phyloP scores from a whole-genome alignment of 2,113 vertebrate species.

The Caranx melampygus region DNA sequence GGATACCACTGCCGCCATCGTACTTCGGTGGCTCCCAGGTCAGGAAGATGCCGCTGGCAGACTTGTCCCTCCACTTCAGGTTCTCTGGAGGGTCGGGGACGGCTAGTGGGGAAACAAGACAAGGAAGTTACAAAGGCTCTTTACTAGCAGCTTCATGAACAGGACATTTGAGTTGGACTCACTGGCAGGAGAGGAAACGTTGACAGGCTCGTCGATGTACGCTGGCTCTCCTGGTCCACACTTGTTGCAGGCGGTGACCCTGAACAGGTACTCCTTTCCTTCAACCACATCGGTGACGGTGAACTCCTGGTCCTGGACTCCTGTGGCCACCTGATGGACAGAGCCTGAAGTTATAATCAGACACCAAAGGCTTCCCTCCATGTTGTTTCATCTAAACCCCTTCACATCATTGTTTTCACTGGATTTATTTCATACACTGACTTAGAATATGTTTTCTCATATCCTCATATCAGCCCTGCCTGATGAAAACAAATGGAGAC shows the following conservation, averaged over 20 bases:
- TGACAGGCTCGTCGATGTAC: constrained; percentile 95
- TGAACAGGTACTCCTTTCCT: constrained; percentile 97
- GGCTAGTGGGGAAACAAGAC: constrained; percentile 76
- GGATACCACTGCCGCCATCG: constrained; percentile 94
- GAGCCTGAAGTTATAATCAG: background rate
- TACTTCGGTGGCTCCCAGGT: constrained; percentile 97
- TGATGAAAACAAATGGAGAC: no score
- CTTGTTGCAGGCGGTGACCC: constrained; percentile 94
- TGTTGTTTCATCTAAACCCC: background rate
- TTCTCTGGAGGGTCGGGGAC: constrained; percentile 98
- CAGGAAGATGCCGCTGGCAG: constrained; percentile 94
- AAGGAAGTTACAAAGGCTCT: background rate
- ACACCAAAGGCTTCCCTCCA: background rate
- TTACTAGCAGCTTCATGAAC: background rate
- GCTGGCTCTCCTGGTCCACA: constrained; percentile 97
- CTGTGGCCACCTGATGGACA: constrained; percentile 86
- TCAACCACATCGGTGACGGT: constrained; percentile 95
- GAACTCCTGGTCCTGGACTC: constrained; percentile 91
- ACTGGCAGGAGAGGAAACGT: constrained; percentile 97
- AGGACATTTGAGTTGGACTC: constrained; percentile 64
- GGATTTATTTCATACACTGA: no score
- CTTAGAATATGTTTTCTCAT: no score
- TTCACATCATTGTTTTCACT: no score
- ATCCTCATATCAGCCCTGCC: no score
- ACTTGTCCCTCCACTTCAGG: constrained; percentile 96